Base-by-base conservation (phyloP, 2,888 invertebrate species). In the Slavum lentiscoides region DNA sequence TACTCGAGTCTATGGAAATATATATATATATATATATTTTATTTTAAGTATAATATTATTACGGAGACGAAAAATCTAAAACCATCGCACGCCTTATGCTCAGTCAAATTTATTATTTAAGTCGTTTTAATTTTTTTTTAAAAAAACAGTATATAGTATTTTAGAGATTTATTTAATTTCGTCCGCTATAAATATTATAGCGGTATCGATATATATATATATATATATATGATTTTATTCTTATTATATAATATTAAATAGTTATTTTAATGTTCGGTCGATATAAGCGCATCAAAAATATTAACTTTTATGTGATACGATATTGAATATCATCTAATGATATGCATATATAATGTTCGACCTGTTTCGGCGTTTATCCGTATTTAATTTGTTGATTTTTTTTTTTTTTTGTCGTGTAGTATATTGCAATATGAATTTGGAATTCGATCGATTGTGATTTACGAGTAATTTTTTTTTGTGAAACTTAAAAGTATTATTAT, bases 401-500 rank as follows among this genome's bases (percentile, higher is more conserved):
- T 49, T 49, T 49, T 49, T 49, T 49, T 9, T 49, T 49, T 49
- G 2, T 49, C 11, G 11, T 49, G 11, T 49, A 49, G 49, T 15
- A 15, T 68, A 39, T 69, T 30, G 13, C 23, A 75, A 61, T 62
- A 61, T 53, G 49, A 15, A 39, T 80, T 55, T 77, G 13, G 62
- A 66, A 39, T 64, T 74, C 19, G 13, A 58, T 80, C 3, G 8
- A 80, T 39, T 80, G 70, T 80, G 80, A 80, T 80, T 72, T 72
- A 72, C 53, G 43, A 39, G 66, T 72, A 49, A 13, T 13, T 49
- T 3, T 15, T 49, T 30, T 49, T 3, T 15, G 13, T 72, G 64
- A 58, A 72, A 80, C 64, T 72, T 69, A 53, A 77, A 72, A 72
- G 80, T 80, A 80, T 80, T 80, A 66, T 49, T 49, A 49, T 13